These are phyloP conservation scores for Drosophila simulans DNA, from an alignment of 1,140 invertebrate genomes.

Conservation along the genomic window DNA sequence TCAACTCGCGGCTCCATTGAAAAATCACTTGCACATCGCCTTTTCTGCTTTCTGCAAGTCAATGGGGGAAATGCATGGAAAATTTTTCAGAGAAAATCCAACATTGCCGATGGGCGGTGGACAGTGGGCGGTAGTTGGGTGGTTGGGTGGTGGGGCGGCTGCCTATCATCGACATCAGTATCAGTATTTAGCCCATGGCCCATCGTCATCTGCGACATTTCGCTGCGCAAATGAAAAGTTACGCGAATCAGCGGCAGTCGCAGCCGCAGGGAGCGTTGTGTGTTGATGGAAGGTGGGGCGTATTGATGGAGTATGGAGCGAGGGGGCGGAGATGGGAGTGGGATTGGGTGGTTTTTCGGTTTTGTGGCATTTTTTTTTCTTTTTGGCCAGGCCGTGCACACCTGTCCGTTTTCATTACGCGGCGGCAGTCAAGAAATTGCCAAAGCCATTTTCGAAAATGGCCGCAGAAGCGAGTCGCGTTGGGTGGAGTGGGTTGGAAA, in stretches of 20 bases:
- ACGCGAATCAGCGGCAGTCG: constrained; percentile 34
- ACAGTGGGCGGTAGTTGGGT: background rate
- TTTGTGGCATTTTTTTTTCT: background rate
- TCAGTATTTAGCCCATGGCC: constrained; percentile 19
- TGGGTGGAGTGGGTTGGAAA: background rate
- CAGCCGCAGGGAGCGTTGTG: constrained; percentile 1
- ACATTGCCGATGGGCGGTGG: background rate
- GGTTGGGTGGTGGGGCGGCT: too few species aligned
- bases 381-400: constrained; percentile 40
- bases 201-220: constrained; percentile 49
- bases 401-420: constrained; percentile 73
- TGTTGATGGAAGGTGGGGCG: background rate
- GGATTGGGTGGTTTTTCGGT: background rate
- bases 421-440: constrained; percentile 52
- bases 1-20: background rate
- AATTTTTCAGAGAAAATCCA: constrained; percentile 2
- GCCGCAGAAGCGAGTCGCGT: constrained; percentile 1
- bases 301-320: background rate
- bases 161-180: constrained; percentile 20
- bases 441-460: constrained; percentile 60
- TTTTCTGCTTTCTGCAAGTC: background rate
- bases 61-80: background rate
- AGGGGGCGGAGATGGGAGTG: too few species aligned
- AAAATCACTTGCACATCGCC: constrained; percentile 2
- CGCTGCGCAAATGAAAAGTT: constrained; percentile 53